Conservation (phyloP, 2,888 invertebrate species). For the Arenicola marina region DNA sequence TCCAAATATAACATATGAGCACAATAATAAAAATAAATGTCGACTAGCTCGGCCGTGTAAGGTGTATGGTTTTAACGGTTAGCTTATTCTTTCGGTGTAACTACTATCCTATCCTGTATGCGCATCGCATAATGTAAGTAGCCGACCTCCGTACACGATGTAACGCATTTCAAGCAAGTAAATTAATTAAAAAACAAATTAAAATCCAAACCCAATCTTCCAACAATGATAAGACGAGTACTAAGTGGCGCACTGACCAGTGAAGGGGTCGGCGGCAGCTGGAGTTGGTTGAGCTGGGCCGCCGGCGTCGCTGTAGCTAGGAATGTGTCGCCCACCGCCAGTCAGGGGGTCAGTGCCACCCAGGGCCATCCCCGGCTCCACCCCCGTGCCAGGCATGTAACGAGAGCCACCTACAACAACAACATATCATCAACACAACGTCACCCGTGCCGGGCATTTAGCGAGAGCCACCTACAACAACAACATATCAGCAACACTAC, state of each 20-base stretch:
- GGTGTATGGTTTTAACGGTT: too few relatives aligned
- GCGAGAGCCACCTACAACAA: slow-evolving; percentile 66
- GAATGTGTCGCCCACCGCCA: slow-evolving; percentile 60
- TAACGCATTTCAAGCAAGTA: not conserved
- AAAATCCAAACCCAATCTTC: not conserved
- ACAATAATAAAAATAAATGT: too few relatives aligned
- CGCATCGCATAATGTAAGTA: too few relatives aligned
- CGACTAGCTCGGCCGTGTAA: too few relatives aligned
- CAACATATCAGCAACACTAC: too few relatives aligned
- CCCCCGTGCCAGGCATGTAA: slow-evolving; percentile 68
- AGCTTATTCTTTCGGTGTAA: too few relatives aligned
- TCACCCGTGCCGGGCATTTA: slow-evolving; percentile 68
- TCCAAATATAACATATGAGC: too few relatives aligned
- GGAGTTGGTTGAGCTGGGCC: not conserved
- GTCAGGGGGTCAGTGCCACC: slow-evolving; percentile 64
- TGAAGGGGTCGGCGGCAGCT: slow-evolving; percentile 41
- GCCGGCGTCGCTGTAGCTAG: slow-evolving; percentile 22
- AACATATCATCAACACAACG: not conserved
- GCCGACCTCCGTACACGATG: too few relatives aligned
- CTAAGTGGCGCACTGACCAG: slow-evolving; percentile 59
- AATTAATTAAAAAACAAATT: not conserved
- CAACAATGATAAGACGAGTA: not conserved
- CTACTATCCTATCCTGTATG: too few relatives aligned
- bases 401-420: slow-evolving; percentile 66
- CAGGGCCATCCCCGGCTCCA: slow-evolving; percentile 18